Conservation (phyloP, 2,797 vertebrate genomes). For the Syndactyla subalaris region DNA sequence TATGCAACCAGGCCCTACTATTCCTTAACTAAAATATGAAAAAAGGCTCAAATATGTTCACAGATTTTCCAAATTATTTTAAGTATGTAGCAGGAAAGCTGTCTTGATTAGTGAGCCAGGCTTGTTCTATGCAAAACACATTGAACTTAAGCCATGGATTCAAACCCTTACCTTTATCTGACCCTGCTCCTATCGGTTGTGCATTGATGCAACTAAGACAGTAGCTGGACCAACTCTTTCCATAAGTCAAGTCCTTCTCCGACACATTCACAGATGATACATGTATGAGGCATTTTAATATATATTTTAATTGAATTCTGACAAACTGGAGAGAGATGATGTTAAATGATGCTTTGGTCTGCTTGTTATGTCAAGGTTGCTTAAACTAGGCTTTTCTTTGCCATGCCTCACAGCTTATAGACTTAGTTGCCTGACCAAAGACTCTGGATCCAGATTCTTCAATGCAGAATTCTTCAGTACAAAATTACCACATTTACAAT, state of each 20-base stretch:
- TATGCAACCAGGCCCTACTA: not conserved
- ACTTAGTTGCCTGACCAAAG: not conserved
- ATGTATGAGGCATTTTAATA: not conserved
- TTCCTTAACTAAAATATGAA: not conserved
- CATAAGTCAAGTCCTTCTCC: not conserved
- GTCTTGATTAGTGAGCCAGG: not conserved
- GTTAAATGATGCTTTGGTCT: not conserved
- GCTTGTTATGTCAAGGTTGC: not conserved
- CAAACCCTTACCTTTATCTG: not conserved
- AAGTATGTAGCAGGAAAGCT: not conserved
- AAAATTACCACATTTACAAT: slow-evolving; percentile 3
- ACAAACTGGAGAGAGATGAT: not conserved
- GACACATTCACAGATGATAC: not conserved
- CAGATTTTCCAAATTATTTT: not conserved
- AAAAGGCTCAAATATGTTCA: not conserved
- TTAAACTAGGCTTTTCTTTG: not conserved
- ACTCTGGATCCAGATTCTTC: not conserved
- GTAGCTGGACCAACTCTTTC: not conserved
- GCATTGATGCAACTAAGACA: not conserved
- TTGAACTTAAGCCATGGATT: not conserved
- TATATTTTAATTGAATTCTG: not conserved
- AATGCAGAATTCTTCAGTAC: not conserved
- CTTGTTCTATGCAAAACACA: not conserved
- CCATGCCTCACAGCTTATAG: not conserved
- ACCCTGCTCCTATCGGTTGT: not conserved